These are phyloP conservation scores for Nebria brevicollis DNA, from an alignment of 2,888 invertebrate species.

Conservation along the genomic window DNA sequence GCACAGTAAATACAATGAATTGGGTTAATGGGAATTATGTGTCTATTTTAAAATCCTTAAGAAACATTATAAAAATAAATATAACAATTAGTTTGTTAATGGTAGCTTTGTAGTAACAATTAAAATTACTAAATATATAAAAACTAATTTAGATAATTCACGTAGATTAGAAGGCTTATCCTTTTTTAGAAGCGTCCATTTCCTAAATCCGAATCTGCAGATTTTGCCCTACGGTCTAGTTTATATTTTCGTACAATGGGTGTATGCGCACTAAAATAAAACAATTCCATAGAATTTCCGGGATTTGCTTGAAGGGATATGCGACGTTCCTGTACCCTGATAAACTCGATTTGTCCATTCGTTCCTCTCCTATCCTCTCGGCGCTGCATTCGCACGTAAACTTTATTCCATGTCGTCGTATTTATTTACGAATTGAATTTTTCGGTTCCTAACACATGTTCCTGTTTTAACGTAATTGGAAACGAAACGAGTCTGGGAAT, in stretches of 20 bases:
- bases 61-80: too few relatives aligned
- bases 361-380: not conserved
- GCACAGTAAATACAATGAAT: too few relatives aligned
- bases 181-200: not conserved
- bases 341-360: conserved; percentile 1
- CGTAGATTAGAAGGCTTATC: not conserved
- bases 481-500: not conserved
- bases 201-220: not conserved
- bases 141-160: not conserved
- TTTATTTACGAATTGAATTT: not conserved
- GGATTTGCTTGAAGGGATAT: not conserved
- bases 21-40: too few relatives aligned
- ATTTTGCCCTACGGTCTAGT: not conserved
- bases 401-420: not conserved
- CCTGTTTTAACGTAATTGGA: not conserved
- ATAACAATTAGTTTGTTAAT: too few relatives aligned
- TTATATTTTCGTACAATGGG: not conserved
- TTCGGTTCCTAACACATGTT: not conserved
- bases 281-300: not conserved
- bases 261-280: not conserved
- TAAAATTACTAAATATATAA: not conserved
- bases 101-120: too few relatives aligned
- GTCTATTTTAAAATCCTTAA: too few relatives aligned
- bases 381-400: not conserved
- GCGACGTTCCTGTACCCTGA: not conserved